Evolutionary conservation across 2,113 vertebrate genomes (phyloP).

Genomic region (Abramis brama): DNA sequence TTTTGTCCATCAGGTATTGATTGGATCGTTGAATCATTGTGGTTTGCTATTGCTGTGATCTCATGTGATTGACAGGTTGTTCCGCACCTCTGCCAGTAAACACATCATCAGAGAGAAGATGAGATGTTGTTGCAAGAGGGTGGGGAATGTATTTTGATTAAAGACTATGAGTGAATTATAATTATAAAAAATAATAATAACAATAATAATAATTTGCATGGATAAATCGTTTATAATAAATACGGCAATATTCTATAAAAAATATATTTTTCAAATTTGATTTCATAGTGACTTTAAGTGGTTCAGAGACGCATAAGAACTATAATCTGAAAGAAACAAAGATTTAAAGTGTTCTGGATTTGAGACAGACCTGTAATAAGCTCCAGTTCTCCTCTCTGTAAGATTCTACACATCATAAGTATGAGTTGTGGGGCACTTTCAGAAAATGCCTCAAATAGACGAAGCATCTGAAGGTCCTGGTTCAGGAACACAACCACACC

Average conservation of each 20-base stretch:
- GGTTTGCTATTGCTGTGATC: too few relatives aligned
- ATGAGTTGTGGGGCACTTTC: constrained; percentile 82
- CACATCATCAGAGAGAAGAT: too few relatives aligned
- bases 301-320: neutral
- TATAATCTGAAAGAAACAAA: neutral
- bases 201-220: too few relatives aligned
- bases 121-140: too few relatives aligned
- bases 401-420: constrained; percentile 72
- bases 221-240: neutral
- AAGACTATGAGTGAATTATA: too few relatives aligned
- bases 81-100: too few relatives aligned
- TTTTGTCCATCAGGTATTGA: too few relatives aligned
- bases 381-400: constrained; percentile 60
- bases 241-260: neutral
- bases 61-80: too few relatives aligned
- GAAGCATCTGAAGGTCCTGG: constrained; percentile 83
- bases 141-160: too few relatives aligned
- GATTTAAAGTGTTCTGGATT: neutral
- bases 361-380: constrained; percentile 52
- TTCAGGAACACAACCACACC: constrained; percentile 63
- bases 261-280: neutral
- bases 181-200: too few relatives aligned
- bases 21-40: too few relatives aligned
- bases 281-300: neutral
- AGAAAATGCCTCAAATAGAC: constrained; percentile 83